Percentiles rank a stretch among this genome's conserved stretches.
phyloP scores from a whole-genome alignment of 2,888 invertebrate genomes.

The Ryuthela nishihirai region DNA sequence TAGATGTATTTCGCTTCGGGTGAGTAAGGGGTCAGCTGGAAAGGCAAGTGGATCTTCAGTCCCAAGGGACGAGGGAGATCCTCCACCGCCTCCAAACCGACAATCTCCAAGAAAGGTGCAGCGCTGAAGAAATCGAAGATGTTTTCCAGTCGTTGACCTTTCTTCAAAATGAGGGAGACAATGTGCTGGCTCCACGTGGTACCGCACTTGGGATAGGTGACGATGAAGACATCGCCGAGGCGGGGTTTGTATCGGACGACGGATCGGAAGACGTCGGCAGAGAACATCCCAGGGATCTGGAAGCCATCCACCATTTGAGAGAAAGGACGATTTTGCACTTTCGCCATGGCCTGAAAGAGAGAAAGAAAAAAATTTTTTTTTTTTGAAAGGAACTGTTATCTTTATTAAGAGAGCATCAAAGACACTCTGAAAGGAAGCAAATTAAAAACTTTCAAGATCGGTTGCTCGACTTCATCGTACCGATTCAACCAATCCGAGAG shows the following conservation, averaged over 20 bases:
- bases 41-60: conserved; percentile 46
- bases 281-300: conserved; percentile 1
- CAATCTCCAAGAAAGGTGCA: conserved; percentile 10
- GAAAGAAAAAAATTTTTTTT: too few species aligned
- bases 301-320: conserved; percentile 12
- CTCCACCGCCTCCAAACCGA: conserved; percentile 22
- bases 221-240: conserved; percentile 16
- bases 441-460: too few species aligned
- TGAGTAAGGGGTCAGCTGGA: conserved; percentile 30
- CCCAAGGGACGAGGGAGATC: conserved; percentile 20
- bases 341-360: too few species aligned
- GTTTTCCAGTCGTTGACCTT: neutral
- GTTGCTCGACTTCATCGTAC: too few species aligned
- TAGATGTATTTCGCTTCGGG: conserved; percentile 47
- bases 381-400: too few species aligned
- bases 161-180: conserved; percentile 8
- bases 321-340: too few species aligned
- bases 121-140: neutral
- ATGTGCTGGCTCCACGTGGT: conserved; percentile 20
- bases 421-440: too few species aligned
- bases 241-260: conserved; percentile 8
- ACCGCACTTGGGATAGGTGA: conserved; percentile 26
- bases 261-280: conserved; percentile 5
- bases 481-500: too few species aligned
- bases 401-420: too few species aligned